These are phyloP conservation scores for Lasioglossum calceatum DNA, from an alignment of 2,888 invertebrate species.

Conservation along the genomic window DNA sequence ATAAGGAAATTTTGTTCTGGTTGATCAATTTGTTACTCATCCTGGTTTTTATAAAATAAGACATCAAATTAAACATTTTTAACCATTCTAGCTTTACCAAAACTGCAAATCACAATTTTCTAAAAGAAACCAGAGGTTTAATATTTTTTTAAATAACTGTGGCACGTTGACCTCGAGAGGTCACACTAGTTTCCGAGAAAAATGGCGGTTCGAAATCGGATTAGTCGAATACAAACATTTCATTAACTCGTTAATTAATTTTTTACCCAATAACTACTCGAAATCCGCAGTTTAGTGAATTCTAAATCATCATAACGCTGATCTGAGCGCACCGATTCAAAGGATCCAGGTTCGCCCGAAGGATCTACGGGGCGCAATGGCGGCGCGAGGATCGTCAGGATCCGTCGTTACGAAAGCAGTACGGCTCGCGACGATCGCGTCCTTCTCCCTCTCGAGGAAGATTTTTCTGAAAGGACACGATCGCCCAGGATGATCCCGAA, in stretches of 20 bases:
- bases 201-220: neutral
- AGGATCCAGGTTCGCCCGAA: neutral
- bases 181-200: too few species aligned
- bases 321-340: too few species aligned
- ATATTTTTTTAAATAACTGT: too few species aligned
- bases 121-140: too few species aligned
- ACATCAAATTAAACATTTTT: neutral
- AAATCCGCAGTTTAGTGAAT: too few species aligned
- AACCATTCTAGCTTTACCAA: too few species aligned
- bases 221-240: neutral
- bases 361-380: slow-evolving; percentile 18
- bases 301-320: too few species aligned
- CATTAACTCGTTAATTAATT: too few species aligned
- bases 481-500: slow-evolving; percentile 43
- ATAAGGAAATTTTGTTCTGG: neutral
- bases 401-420: slow-evolving; percentile 45
- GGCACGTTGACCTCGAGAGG: too few species aligned
- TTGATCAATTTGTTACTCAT: neutral
- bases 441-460: neutral
- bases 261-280: too few species aligned
- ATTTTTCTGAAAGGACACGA: slow-evolving; percentile 19
- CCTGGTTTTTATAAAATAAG: neutral
- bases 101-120: too few species aligned
- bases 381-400: slow-evolving; percentile 30
- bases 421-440: slow-evolving; percentile 48